These are phyloP conservation scores for Eurosta solidaginis DNA, from an alignment of 1,140 invertebrate species.

Conservation along the genomic window DNA sequence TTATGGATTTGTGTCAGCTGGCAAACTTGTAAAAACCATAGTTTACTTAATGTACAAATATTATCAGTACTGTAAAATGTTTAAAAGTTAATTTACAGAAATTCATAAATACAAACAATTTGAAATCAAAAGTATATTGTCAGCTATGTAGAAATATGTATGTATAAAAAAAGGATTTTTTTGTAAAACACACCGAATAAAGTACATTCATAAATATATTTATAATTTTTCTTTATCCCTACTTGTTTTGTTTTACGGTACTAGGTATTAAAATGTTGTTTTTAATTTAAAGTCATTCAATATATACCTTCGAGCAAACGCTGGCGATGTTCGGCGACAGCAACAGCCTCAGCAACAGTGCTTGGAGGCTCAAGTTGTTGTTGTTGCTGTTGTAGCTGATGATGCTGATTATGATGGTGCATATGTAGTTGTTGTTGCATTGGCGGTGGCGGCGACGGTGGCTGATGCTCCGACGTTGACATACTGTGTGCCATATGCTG, in stretches of 20 bases:
- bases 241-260: constrained; percentile 33
- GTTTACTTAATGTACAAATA: not conserved
- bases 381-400: constrained; percentile 43
- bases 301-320: constrained; percentile 58
- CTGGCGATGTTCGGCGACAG: constrained; percentile 54
- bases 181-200: not conserved
- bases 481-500: constrained; percentile 35
- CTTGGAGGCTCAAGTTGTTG: constrained; percentile 34
- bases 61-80: not conserved
- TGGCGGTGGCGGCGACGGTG: constrained; percentile 39
- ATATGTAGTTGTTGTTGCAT: constrained; percentile 43
- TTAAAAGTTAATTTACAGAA: not conserved
- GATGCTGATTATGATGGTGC: constrained; percentile 42
- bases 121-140: constrained; percentile 13
- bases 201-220: not conserved
- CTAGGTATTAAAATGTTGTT: constrained; percentile 27
- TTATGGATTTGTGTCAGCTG: not conserved
- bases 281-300: too few relatives aligned
- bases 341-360: constrained; percentile 50
- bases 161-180: not conserved
- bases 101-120: too few relatives aligned
- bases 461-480: constrained; percentile 42
- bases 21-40: not conserved
- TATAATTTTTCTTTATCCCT: constrained; percentile 28
- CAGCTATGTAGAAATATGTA: constrained; percentile 1